phyloP scores from a whole-genome alignment of 2,888 invertebrate species.

The Caenorhabditis virilis region DNA sequence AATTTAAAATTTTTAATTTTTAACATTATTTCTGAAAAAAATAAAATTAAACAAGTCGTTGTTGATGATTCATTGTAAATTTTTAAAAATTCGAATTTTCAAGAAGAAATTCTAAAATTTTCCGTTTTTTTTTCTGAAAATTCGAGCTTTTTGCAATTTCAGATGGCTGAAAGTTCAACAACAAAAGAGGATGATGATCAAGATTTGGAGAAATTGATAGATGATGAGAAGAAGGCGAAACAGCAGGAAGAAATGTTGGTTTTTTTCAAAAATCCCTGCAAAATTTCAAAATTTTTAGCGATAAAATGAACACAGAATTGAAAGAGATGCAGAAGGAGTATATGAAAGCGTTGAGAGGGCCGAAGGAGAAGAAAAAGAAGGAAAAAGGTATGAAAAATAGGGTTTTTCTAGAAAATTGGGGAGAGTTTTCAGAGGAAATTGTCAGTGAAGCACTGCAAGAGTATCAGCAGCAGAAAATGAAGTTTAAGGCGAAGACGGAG shows the following conservation, averaged over 20 bases:
- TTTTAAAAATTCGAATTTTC: too few species aligned
- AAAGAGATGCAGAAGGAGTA: slow-evolving; percentile 63
- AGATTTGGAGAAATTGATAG: slow-evolving; percentile 49
- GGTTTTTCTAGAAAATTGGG: too few species aligned
- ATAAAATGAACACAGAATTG: slow-evolving; percentile 35
- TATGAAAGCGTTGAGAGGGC: slow-evolving; percentile 60
- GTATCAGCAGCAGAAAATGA: slow-evolving; percentile 57
- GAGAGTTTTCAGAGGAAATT: slow-evolving; percentile 49
- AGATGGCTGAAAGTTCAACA: slow-evolving; percentile 8
- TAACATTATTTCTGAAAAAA: too few species aligned
- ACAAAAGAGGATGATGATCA: slow-evolving; percentile 41
- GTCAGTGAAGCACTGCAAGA: slow-evolving; percentile 58
- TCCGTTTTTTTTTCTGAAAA: too few species aligned
- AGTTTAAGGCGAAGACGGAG: slow-evolving; percentile 60
- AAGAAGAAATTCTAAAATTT: too few species aligned
- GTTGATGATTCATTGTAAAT: too few species aligned
- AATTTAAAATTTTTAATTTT: too few species aligned
- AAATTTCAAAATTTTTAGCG: slow-evolving; percentile 22
- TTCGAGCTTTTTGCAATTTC: too few species aligned
- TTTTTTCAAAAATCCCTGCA: not conserved
- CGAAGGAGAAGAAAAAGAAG: slow-evolving; percentile 66
- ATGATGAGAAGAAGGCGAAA: slow-evolving; percentile 36
- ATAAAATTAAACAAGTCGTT: too few species aligned
- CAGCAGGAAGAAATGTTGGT: slow-evolving; percentile 41
- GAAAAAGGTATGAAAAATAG: slow-evolving; percentile 47